phyloP scores from a whole-genome alignment of 2,797 vertebrate species.

The Psittacula derbiana region DNA sequence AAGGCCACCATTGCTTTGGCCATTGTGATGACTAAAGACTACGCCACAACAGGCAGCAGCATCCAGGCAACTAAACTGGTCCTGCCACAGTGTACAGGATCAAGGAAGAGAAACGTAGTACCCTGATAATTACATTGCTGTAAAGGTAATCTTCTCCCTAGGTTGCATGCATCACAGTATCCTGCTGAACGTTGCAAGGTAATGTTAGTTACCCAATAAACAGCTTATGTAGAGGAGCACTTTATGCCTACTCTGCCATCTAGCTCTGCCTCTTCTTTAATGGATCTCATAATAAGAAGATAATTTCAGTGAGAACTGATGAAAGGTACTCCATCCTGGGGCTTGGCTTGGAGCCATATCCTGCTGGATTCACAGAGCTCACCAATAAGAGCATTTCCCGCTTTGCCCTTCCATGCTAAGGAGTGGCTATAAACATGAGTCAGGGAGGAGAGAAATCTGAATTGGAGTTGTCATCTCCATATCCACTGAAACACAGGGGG shows the following conservation, averaged over 20 bases:
- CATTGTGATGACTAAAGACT: background rate
- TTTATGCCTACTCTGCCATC: background rate
- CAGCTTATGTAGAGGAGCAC: background rate
- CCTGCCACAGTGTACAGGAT: background rate
- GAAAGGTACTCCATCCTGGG: background rate
- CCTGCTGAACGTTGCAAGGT: background rate
- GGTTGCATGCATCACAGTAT: rapidly evolving
- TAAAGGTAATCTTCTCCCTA: background rate
- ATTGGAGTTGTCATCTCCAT: background rate
- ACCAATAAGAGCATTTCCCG: background rate
- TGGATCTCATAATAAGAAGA: background rate
- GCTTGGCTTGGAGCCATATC: background rate
- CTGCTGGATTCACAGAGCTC: background rate
- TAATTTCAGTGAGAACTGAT: background rate
- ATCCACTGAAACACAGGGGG: background rate
- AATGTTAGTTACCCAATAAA: background rate
- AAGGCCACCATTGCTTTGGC: background rate
- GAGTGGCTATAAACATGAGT: rapidly evolving
- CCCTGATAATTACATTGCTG: background rate
- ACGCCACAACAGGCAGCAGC: background rate
- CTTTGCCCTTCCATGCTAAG: background rate
- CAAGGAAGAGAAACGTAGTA: background rate
- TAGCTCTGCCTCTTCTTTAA: background rate
- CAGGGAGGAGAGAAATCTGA: background rate
- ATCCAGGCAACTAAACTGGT: background rate